These are phyloP conservation scores for Gadopsis marmoratus DNA, from an alignment of 2,797 vertebrate species.

Conservation along the genomic window DNA sequence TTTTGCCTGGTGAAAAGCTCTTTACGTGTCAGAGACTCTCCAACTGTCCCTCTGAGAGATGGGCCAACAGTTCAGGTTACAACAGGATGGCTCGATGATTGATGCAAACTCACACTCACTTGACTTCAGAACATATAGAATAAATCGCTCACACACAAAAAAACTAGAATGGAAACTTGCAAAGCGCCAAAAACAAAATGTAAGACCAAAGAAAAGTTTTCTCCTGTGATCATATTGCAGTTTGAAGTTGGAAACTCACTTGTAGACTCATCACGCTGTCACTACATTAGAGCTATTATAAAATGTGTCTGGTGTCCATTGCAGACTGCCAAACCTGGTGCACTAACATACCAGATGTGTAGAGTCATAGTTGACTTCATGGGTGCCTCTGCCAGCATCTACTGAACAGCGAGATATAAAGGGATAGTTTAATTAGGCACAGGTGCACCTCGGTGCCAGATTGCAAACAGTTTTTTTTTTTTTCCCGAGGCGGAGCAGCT, in stretches of 20 bases:
- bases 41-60: slow-evolving; percentile 79
- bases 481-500: slow-evolving; percentile 28
- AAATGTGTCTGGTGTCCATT: background rate
- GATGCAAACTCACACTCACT: slow-evolving; percentile 53
- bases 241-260: no score
- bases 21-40: slow-evolving; percentile 83
- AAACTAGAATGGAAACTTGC: slow-evolving; percentile 10
- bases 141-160: slow-evolving; percentile 2
- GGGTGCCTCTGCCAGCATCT: slow-evolving; percentile 30
- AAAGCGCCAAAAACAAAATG: background rate
- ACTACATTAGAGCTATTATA: background rate
- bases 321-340: slow-evolving; percentile 5
- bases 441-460: slow-evolving; percentile 41
- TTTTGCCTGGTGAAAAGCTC: slow-evolving; percentile 90
- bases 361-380: slow-evolving; percentile 23
- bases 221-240: background rate
- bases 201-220: background rate
- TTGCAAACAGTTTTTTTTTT: slow-evolving; percentile 9
- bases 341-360: slow-evolving; percentile 29
- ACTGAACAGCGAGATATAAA: slow-evolving; percentile 48
- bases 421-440: slow-evolving; percentile 54
- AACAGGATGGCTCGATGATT: slow-evolving; percentile 48
- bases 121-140: slow-evolving; percentile 30
- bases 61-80: slow-evolving; percentile 71
- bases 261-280: background rate